phyloP scores from a whole-genome alignment of 2,888 invertebrate species.

The Holacanthella duospinosa region DNA sequence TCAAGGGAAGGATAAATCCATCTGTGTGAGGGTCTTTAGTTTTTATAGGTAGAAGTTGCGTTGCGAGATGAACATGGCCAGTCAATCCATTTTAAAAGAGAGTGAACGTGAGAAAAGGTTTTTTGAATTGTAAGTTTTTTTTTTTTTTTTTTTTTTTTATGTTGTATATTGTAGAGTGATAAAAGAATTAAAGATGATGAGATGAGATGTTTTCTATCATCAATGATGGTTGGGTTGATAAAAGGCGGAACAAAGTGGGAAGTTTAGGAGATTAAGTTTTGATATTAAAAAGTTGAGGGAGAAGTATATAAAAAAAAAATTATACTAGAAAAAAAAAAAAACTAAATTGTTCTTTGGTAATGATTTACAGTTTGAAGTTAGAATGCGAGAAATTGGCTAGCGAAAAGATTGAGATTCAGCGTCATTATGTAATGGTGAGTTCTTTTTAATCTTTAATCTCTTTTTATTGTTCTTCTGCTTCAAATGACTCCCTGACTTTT shows the following conservation, averaged over 20 bases:
- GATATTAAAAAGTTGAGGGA: not conserved
- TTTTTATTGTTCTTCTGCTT: slow-evolving; percentile 8
- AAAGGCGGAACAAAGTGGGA: slow-evolving; percentile 2
- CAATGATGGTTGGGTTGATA: slow-evolving; percentile 1
- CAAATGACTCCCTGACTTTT: not conserved
- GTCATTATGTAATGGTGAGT: slow-evolving; percentile 50
- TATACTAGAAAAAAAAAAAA: not conserved
- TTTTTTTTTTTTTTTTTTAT: no score
- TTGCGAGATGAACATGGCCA: no score
- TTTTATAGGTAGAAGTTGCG: no score
- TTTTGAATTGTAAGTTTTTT: no score
- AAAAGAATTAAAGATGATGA: no score
- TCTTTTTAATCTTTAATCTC: slow-evolving; percentile 5
- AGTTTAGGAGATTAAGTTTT: not conserved
- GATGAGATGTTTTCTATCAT: no score
- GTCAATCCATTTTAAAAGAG: no score
- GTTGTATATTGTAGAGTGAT: no score
- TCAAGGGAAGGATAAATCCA: no score
- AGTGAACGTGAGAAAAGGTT: no score
- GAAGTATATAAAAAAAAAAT: not conserved
- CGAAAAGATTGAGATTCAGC: slow-evolving; percentile 51
- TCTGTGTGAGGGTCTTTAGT: no score
- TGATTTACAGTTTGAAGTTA: slow-evolving; percentile 45
- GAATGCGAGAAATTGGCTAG: slow-evolving; percentile 50
- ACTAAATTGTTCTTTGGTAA: slow-evolving; percentile 3